phyloP scores from a whole-genome alignment of 2,113 vertebrate species.

The Prolemur simus region DNA sequence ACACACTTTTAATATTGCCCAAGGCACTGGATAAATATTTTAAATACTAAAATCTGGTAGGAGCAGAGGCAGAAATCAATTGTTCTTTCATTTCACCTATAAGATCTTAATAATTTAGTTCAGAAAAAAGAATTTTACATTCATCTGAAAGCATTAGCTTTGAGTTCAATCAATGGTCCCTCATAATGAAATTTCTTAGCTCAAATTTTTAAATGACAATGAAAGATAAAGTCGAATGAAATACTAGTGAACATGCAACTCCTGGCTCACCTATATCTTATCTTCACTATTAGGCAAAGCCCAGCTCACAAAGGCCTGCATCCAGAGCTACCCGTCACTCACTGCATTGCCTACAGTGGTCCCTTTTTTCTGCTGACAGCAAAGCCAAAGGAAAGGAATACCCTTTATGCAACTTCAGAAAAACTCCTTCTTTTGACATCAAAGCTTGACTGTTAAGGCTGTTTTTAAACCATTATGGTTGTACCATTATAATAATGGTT shows the following conservation, averaged over 20 bases:
- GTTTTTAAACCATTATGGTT: slow-evolving; percentile 45
- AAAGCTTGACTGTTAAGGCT: slow-evolving; percentile 29
- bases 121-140: slow-evolving; percentile 1
- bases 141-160: not conserved
- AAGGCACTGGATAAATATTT: slow-evolving; percentile 61
- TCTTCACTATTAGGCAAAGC: not conserved
- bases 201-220: slow-evolving; percentile 45
- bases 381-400: slow-evolving; percentile 44
- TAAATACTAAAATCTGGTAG: slow-evolving; percentile 34
- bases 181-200: slow-evolving; percentile 34
- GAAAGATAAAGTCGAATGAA: slow-evolving; percentile 27
- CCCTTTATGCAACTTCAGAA: slow-evolving; percentile 49
- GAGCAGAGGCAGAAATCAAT: slow-evolving; percentile 17
- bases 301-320: not conserved
- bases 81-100: slow-evolving; percentile 55
- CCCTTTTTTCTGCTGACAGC: slow-evolving; percentile 5
- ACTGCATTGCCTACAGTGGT: not conserved
- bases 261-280: not conserved
- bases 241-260: not conserved
- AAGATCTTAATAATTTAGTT: slow-evolving; percentile 33
- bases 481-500: slow-evolving; percentile 51
- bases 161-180: slow-evolving; percentile 41
- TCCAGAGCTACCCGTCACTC: not conserved
- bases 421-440: slow-evolving; percentile 46
- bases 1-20: slow-evolving; percentile 46